Evolutionary conservation across 64 coral and sea anemone genomes (phyloP).

Genomic region (Catalaphyllia jardinei): DNA sequence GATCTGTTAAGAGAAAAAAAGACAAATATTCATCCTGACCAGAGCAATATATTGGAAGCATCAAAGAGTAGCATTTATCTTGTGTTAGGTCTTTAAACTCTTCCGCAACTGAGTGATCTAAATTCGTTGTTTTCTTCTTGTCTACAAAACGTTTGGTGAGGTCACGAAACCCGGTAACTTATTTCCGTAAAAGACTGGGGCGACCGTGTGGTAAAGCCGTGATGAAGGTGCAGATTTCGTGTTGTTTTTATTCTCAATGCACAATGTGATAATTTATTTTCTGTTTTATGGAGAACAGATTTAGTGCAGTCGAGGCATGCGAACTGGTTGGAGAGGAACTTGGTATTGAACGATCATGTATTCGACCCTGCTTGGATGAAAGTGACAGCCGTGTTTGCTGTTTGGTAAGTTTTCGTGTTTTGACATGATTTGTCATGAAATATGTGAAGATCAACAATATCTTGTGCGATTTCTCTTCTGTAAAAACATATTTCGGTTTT

Average conservation of each 20-base stretch:
- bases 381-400: constrained; percentile 13
- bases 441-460: not conserved
- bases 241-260: not conserved
- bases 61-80: no score
- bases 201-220: not conserved
- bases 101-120: no score
- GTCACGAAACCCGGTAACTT: not conserved
- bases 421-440: not conserved
- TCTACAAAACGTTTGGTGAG: not conserved
- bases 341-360: constrained; percentile 19
- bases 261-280: not conserved
- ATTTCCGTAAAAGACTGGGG: constrained; percentile 26
- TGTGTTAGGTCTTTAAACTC: no score
- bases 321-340: constrained; percentile 29
- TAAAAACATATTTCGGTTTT: not conserved
- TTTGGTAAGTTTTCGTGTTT: constrained; percentile 19
- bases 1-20: no score
- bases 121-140: not conserved
- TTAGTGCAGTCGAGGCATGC: constrained; percentile 3
- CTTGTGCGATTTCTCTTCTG: not conserved
- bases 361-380: constrained; percentile 21
- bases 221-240: not conserved
- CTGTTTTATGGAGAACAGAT: constrained; percentile 1
- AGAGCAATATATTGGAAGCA: no score
- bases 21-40: no score